Percentiles rank a stretch among this genome's conserved stretches.
Conservation (phyloP, 1,140 invertebrate genomes). For the Polyergus mexicanus region DNA sequence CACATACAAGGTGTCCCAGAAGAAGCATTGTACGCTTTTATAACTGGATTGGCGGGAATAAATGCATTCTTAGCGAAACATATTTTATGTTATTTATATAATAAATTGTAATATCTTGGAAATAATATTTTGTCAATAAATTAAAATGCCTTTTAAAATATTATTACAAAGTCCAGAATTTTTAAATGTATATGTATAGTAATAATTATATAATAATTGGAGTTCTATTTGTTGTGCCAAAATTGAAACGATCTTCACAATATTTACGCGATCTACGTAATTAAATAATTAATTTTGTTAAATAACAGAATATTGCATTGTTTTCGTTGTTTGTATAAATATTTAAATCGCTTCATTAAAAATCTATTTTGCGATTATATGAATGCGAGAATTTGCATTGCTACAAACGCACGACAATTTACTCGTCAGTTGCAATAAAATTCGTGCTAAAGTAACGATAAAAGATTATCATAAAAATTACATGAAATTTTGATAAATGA, state of each 20-base stretch:
- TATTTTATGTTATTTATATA: neutral
- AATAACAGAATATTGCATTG: neutral
- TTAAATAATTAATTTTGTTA: neutral
- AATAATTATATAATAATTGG: neutral
- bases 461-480: slow-evolving; percentile 3
- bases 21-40: neutral
- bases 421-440: neutral
- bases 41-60: neutral
- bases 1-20: too few relatives aligned
- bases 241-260: neutral
- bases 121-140: neutral
- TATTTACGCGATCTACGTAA: neutral
- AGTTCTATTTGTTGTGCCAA: neutral
- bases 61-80: neutral
- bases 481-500: slow-evolving; percentile 13
- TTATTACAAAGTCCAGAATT: neutral
- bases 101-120: neutral
- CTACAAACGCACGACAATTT: neutral
- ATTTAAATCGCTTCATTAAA: neutral
- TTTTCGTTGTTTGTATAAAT: neutral
- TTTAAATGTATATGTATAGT: neutral
- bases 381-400: neutral
- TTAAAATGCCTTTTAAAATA: slow-evolving; percentile 7
- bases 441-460: neutral
- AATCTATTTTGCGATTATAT: neutral